A percentile compares a stretch with the other conserved stretches of the same genome.
phyloP scores from a whole-genome alignment of 2,113 vertebrate genomes.

The Prinia subflava region DNA sequence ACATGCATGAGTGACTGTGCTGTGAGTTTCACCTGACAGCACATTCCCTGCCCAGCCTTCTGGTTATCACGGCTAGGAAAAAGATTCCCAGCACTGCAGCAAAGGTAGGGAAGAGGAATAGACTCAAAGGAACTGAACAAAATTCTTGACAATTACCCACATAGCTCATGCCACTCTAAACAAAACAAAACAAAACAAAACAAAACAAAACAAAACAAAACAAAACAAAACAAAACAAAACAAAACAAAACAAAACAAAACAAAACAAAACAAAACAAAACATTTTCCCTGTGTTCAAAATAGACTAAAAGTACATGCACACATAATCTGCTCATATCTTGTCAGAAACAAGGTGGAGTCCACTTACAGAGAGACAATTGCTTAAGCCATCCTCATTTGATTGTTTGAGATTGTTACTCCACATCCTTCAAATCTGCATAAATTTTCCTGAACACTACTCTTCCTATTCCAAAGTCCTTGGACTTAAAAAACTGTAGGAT shows the following conservation, averaged over 20 bases:
- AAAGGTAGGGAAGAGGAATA: not conserved
- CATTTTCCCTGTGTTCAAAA: not conserved
- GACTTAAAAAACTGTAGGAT: not conserved
- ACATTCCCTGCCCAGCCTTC: not conserved
- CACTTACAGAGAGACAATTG: not conserved
- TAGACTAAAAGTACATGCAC: not conserved
- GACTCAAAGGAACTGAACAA: not conserved
- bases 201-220: too few species aligned
- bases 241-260: too few species aligned
- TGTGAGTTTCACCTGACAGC: not conserved
- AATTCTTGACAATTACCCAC: not conserved
- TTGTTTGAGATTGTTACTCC: not conserved
- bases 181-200: not conserved
- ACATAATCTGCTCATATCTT: not conserved
- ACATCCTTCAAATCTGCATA: not conserved
- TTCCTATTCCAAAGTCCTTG: not conserved
- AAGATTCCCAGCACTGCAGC: not conserved
- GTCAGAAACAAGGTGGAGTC: not conserved
- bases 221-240: too few species aligned
- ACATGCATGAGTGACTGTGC: accelerated
- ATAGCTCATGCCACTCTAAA: not conserved
- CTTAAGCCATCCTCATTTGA: not conserved
- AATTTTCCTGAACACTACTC: not conserved
- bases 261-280: too few species aligned
- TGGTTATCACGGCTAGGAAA: not conserved